Evolutionary conservation across 30 jellyfish, hydroid and myxozoan species (phyloP).

Genomic region (Chironex yamaguchii): DNA sequence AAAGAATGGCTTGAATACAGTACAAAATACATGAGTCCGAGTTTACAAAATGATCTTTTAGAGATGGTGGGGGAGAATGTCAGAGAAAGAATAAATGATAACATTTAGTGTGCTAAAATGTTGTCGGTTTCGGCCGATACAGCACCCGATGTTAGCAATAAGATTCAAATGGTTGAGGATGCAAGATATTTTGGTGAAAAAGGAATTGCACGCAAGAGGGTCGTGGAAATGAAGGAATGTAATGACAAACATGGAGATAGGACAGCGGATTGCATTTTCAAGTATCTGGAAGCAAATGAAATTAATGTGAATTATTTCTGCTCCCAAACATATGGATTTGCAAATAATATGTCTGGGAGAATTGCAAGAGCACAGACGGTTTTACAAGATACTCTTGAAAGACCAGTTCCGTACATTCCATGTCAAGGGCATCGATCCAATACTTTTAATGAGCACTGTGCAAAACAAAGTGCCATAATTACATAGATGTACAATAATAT

Average conservation of each 20-base stretch:
- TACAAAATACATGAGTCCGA: conserved; percentile 11
- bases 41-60: background rate
- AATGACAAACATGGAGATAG: conserved; percentile 4
- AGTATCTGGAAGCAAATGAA: conserved; percentile 1
- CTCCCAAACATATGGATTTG: conserved; percentile 40
- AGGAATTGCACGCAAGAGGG: conserved; percentile 18
- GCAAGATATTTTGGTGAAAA: background rate
- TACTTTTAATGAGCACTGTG: conserved; percentile 47
- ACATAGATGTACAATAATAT: conserved; percentile 12
- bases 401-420: conserved; percentile 45
- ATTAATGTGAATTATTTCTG: conserved; percentile 7
- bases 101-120: conserved; percentile 5
- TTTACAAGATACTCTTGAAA: conserved; percentile 20
- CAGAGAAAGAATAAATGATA: conserved; percentile 22
- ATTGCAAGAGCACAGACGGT: conserved; percentile 23
- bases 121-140: conserved; percentile 63
- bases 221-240: conserved; percentile 47
- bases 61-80: conserved; percentile 14
- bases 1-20: conserved; percentile 12
- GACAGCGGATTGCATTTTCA: conserved; percentile 23
- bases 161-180: conserved; percentile 15
- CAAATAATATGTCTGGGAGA: conserved; percentile 16
- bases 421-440: conserved; percentile 59
- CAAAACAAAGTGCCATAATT: conserved; percentile 17
- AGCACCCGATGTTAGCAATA: conserved; percentile 24